A percentile compares a stretch with the other conserved stretches of the same genome.
phyloP scores from a whole-genome alignment of 2,113 vertebrate genomes.

The Cynoglossus semilaevis region DNA sequence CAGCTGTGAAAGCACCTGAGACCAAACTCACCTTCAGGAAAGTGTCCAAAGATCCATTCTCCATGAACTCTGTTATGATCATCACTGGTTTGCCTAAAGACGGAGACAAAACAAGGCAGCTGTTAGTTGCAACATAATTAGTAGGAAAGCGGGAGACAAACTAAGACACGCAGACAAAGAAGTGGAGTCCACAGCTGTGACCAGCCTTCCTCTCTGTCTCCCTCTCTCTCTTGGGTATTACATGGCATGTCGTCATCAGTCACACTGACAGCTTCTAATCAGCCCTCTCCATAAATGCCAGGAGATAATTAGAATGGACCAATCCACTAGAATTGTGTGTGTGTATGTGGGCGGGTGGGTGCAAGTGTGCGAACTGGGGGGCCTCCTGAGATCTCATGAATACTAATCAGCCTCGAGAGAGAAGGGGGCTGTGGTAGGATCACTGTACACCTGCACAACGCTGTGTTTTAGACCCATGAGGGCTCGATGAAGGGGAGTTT shows the following conservation, averaged over 20 bases:
- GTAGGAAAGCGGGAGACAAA: slow-evolving; percentile 29
- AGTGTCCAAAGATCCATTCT: slow-evolving; percentile 95
- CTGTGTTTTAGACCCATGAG: slow-evolving; percentile 31
- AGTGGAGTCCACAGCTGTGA: slow-evolving; percentile 57
- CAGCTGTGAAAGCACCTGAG: slow-evolving; percentile 8
- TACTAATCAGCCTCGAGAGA: slow-evolving; percentile 72
- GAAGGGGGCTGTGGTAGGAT: slow-evolving; percentile 49
- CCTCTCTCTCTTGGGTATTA: slow-evolving; percentile 55
- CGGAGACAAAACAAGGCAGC: slow-evolving; percentile 38
- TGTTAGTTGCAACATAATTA: slow-evolving; percentile 43
- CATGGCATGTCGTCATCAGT: slow-evolving; percentile 74
- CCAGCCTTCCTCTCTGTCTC: slow-evolving; percentile 46
- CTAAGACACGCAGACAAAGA: slow-evolving; percentile 38
- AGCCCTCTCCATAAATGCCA: slow-evolving; percentile 74
- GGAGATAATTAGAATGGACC: slow-evolving; percentile 75
- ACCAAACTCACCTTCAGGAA: slow-evolving; percentile 88
- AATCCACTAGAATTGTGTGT: slow-evolving; percentile 60
- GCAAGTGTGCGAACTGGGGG: slow-evolving; percentile 23
- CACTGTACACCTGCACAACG: slow-evolving; percentile 54
- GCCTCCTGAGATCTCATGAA: slow-evolving; percentile 74
- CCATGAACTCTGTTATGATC: slow-evolving; percentile 99
- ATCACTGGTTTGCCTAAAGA: slow-evolving; percentile 88
- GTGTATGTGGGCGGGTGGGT: slow-evolving; percentile 25
- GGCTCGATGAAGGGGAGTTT: slow-evolving; percentile 42
- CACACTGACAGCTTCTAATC: slow-evolving; percentile 79